Percentiles rank a stretch among this genome's conserved stretches.
phyloP scores from a whole-genome alignment of 2,888 invertebrate genomes.

The Hyposoter didymator region DNA sequence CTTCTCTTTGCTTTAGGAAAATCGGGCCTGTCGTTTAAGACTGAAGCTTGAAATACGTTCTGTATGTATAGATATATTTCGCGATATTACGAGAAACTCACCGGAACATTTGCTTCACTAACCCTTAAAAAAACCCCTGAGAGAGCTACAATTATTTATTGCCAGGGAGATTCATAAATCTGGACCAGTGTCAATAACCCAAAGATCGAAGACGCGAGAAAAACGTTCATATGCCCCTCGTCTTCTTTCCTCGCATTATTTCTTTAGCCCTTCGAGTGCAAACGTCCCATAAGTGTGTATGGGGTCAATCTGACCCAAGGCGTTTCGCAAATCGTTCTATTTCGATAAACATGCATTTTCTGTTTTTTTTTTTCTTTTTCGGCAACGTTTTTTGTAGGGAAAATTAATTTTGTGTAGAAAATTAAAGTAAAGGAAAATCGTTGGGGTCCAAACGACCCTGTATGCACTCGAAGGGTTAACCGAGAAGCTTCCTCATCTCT shows the following conservation, averaged over 20 bases:
- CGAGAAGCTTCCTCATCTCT: not conserved
- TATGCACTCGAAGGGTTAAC: too few relatives aligned
- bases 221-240: not conserved
- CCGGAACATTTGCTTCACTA: not conserved
- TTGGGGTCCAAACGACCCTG: too few relatives aligned
- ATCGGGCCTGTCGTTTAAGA: conserved; percentile 29
- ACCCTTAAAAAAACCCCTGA: not conserved
- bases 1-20: conserved; percentile 29
- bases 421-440: too few relatives aligned
- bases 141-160: conserved; percentile 60
- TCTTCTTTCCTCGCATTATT: not conserved
- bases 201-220: conserved; percentile 4
- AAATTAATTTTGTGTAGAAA: too few relatives aligned
- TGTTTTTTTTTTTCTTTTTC: too few relatives aligned
- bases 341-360: too few relatives aligned
- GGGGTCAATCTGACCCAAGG: too few relatives aligned
- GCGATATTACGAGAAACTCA: not conserved
- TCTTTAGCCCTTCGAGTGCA: too few relatives aligned
- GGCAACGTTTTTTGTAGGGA: too few relatives aligned
- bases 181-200: not conserved
- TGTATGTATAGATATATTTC: not conserved
- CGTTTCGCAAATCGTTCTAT: too few relatives aligned
- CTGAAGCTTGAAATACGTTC: not conserved
- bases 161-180: not conserved
- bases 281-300: too few relatives aligned